These are phyloP conservation scores for Patiria pectinifera DNA, from an alignment of 53 echinoderm and acorn worm species.

Conservation along the genomic window DNA sequence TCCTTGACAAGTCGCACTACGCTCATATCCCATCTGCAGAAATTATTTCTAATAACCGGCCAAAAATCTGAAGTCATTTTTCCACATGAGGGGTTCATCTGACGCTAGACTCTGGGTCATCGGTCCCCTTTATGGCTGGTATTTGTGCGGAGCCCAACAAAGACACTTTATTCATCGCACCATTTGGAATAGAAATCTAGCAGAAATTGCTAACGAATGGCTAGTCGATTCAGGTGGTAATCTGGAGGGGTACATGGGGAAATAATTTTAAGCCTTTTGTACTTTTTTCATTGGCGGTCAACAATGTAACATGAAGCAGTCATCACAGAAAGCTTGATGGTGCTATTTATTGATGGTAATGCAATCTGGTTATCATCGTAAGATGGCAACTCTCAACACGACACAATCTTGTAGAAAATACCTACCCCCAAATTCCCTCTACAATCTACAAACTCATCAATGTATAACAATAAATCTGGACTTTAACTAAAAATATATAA, in stretches of 20 bases:
- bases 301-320: conserved; percentile 40
- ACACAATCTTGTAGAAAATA: neutral
- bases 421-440: neutral
- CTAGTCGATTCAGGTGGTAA: conserved; percentile 29
- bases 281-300: conserved; percentile 35
- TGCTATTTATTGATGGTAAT: conserved; percentile 27
- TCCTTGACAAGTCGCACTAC: conserved; percentile 35
- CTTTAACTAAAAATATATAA: too few species aligned
- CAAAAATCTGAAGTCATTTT: conserved; percentile 44
- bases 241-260: conserved; percentile 22
- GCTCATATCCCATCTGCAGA: conserved; percentile 38
- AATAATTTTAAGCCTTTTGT: conserved; percentile 48
- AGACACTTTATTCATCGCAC: conserved; percentile 59
- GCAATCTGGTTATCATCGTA: conserved; percentile 16
- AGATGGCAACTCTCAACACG: neutral
- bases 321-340: conserved; percentile 11
- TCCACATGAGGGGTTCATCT: conserved; percentile 51
- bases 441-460: neutral
- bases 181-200: conserved; percentile 54
- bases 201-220: conserved; percentile 49
- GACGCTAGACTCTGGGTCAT: conserved; percentile 31
- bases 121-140: conserved; percentile 37
- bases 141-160: conserved; percentile 34
- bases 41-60: conserved; percentile 44
- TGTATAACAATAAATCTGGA: too few species aligned